Percentiles rank a stretch among this genome's conserved stretches.
Conservation (phyloP, 2,797 vertebrate genomes). For the Gymnodraco acuticeps region DNA sequence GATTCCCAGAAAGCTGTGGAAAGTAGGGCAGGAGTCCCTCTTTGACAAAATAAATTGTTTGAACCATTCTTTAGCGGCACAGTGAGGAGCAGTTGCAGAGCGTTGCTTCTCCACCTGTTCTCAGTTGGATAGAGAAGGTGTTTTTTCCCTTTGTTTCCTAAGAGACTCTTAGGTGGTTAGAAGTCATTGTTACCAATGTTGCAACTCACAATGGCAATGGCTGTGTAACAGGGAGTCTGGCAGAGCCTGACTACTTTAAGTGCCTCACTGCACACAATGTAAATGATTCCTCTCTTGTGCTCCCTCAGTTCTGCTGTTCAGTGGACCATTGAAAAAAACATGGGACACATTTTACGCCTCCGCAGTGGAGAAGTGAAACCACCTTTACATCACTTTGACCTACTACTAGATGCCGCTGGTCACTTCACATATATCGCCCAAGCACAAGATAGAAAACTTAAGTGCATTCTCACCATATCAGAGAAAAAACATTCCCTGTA, state of each 20-base stretch:
- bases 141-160: constrained; percentile 52
- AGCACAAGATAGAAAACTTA: constrained; percentile 58
- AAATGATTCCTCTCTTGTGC: constrained; percentile 57
- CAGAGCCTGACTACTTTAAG: constrained; percentile 44
- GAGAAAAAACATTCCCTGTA: constrained; percentile 63
- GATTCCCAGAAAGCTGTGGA: constrained; percentile 55
- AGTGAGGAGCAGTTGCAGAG: constrained; percentile 69
- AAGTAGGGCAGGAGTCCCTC: constrained; percentile 76
- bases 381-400: constrained; percentile 22
- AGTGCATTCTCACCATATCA: constrained; percentile 63
- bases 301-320: constrained; percentile 41
- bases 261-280: constrained; percentile 55
- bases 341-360: constrained; percentile 51
- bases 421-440: constrained; percentile 35
- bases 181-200: constrained; percentile 57
- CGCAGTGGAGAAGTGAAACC: constrained; percentile 30
- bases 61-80: constrained; percentile 77
- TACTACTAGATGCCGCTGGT: constrained; percentile 25
- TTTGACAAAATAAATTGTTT: constrained; percentile 77
- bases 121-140: constrained; percentile 56
- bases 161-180: constrained; percentile 44
- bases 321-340: constrained; percentile 44
- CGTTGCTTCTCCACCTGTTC: constrained; percentile 69
- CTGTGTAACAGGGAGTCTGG: constrained; percentile 35
- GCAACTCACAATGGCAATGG: constrained; percentile 41